These are phyloP conservation scores for Semibalanus balanoides DNA, from an alignment of 1,140 invertebrate species.

Conservation along the genomic window DNA sequence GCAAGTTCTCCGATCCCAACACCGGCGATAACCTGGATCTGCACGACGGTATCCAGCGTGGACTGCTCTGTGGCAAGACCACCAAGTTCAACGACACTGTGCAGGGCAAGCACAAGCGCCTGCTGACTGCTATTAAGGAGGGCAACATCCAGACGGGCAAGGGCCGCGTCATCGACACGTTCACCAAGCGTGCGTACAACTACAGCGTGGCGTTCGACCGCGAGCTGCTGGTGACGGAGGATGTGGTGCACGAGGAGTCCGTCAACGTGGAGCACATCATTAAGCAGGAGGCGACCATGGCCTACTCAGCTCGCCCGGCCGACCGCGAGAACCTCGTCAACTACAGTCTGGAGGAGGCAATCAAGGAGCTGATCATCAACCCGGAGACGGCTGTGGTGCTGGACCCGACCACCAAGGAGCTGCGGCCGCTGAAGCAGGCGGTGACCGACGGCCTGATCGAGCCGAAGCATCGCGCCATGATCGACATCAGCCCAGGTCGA, in stretches of 20 bases:
- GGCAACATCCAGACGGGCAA: conserved; percentile 58
- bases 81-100: conserved; percentile 59
- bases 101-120: conserved; percentile 52
- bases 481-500: conserved; percentile 48
- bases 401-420: conserved; percentile 57
- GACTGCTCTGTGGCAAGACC: conserved; percentile 57
- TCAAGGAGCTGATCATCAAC: conserved; percentile 57
- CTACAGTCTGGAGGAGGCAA: conserved; percentile 61
- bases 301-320: conserved; percentile 28
- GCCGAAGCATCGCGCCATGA: conserved; percentile 42
- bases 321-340: conserved; percentile 39
- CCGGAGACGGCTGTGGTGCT: conserved; percentile 57
- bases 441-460: conserved; percentile 56
- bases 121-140: conserved; percentile 57
- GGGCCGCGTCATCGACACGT: conserved; percentile 59
- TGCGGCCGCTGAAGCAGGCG: conserved; percentile 52
- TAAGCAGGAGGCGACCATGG: conserved; percentile 17
- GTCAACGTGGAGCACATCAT: conserved; percentile 27
- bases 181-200: conserved; percentile 52
- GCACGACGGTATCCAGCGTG: conserved; percentile 49
- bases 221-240: conserved; percentile 52
- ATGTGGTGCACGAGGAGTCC: conserved; percentile 39
- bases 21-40: conserved; percentile 53
- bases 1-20: conserved; percentile 59
- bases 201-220: conserved; percentile 53